Evolutionary conservation across 2,888 invertebrate genomes (phyloP), one percentile per base, ranked within the genome.

Genomic region (Deilephila porcellus): DNA sequence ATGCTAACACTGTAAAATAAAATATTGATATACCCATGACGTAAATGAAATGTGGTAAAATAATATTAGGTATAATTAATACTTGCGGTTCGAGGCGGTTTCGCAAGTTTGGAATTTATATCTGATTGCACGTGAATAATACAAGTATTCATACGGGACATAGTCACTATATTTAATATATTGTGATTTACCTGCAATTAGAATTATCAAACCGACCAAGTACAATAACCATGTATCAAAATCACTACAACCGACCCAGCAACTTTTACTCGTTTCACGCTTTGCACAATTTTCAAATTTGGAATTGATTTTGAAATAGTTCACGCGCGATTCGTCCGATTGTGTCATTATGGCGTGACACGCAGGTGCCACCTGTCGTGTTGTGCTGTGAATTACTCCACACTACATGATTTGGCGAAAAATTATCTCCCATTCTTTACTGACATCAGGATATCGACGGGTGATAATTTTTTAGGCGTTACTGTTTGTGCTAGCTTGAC

Each of bases 361-460:
- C 83, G 86, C 89, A 90, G 89, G 86, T 82, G 88, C 87, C 90
- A 92, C 92, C 92, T 92, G 91, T 88, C 86, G 86, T 79, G 87
- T 85, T 82, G 83, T 78, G 85, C 87, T 90, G 89, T 91, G 90
- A 91, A 91, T 89, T 83, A 90, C 89, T 92, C 92, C 86, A 89
- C 78, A 83, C 88, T 89, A 90, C 87, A 92, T 94, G 94, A 94
- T 92, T 93, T 93, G 86, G 91, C 93, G 91, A 86, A 88, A 92
- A 87, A 82, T 67, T 7, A 14, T 67, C 4, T 45, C 17, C 52
- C 25, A 56, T 56, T 56, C 56, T 56, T n/a, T 14, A 56, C 56
- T 56, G 56, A 56, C 56, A 56, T 17, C n/a, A 17, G 4, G 17
- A 56, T 56, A n/a, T 19, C 56, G 4, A 56, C n/a, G n/a, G 5